Evolutionary conservation across 2,888 invertebrate species (phyloP), one percentile per base, ranked within the genome.

Genomic region (Pseudolycoriella hygida): DNA sequence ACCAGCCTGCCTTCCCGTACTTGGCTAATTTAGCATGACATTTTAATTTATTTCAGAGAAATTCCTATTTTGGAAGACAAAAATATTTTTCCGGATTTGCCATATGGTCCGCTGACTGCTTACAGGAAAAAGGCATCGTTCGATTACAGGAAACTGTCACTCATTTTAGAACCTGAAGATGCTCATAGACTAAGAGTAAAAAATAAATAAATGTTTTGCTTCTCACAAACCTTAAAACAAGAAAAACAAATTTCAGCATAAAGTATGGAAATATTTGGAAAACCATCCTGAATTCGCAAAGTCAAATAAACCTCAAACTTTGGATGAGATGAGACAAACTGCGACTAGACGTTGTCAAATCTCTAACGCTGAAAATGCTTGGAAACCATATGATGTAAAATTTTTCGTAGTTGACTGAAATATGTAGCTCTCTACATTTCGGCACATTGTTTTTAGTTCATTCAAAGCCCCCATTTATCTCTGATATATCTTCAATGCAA

Each of bases 111-210:
- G 14, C 60, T 82, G 48, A 74, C 77, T 53, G 57, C 53, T 4
- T 81, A 78, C 55, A 68, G 82, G 43, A 70, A 71, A 50, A 70
- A 67, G 50, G 74, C 79, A 1, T 66, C 74, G 0, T 82, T 82
- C 54, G 75, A 80, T 53, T 78, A 80, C 73, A 76, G 77, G 41
- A 74, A 74, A 47, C 53, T 75, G 56, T 70, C 66, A 56, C 48
- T 72, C 3, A 57, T 70, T 44, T 51, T 74, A 20, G 71, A 73
- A 52, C 66, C 67, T 39, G 71, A 71, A 54, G 70, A 71, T 14
- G 59, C 67, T 34, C 58, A 74, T 39, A 57, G 65, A 46, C 62
- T 67, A 48, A 67, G 72, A 64, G 75, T 74, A 56, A 55, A 11
- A 8, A 15, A 2, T 11, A 17, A 14, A 11, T 4, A 42, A 42